A percentile compares a stretch with the other conserved stretches of the same genome.
Evolutionary conservation across 2,797 vertebrate genomes (phyloP).

Genomic region (Gymnoscopelus braueri): DNA sequence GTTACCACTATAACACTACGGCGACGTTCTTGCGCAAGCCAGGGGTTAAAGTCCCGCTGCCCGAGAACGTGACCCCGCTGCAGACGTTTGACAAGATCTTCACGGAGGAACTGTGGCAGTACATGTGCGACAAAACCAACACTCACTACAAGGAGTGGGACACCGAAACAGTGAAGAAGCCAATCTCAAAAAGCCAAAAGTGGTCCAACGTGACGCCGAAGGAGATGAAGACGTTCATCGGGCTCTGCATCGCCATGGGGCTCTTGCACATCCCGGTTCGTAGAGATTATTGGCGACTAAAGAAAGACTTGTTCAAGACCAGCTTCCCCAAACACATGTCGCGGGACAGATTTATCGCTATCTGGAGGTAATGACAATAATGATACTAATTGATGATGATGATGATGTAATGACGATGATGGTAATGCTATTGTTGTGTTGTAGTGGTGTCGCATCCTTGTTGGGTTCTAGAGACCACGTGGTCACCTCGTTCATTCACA

Average conservation of each 20-base stretch:
- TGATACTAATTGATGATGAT: background rate
- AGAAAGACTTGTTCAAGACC: conserved; percentile 1
- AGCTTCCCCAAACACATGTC: conserved; percentile 3
- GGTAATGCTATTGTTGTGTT: too few species aligned
- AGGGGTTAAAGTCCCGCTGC: background rate
- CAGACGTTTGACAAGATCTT: background rate
- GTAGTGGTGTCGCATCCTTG: too few species aligned
- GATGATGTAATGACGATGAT: too few species aligned
- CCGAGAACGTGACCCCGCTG: background rate
- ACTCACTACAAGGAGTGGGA: too few species aligned
- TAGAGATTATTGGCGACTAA: conserved; percentile 3
- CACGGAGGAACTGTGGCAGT: background rate
- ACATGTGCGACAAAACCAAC: background rate
- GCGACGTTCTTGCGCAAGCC: too few species aligned
- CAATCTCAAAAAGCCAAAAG: background rate
- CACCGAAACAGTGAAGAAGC: background rate
- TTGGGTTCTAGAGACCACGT: too few species aligned
- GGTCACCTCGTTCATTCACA: too few species aligned
- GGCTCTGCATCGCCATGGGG: conserved; percentile 1
- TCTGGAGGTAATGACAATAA: conserved; percentile 5
- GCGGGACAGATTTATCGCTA: background rate
- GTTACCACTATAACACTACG: too few species aligned
- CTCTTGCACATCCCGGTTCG: background rate
- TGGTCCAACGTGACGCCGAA: too few species aligned
- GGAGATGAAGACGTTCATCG: conserved; percentile 7